Base-by-base conservation (phyloP, 2,888 invertebrate genomes). In the Pandemis heparana region DNA sequence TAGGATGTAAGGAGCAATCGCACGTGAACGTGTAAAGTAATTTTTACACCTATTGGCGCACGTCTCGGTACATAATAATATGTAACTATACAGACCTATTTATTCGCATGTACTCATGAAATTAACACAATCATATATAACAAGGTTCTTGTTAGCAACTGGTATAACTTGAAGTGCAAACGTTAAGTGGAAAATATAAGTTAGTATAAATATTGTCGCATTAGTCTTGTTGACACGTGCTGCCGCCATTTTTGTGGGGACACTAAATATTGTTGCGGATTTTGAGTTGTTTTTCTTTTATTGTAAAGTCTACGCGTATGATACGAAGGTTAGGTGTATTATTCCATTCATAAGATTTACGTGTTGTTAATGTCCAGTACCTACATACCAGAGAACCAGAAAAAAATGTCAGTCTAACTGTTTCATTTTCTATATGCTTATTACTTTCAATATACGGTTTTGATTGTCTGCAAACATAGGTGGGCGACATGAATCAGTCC, bases 171-270 rank as follows among this genome's bases (percentile, higher is more conserved):
- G 39, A 14, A 48, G 14, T 43, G 38, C 63, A 70, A 74, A 74
- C 74, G 16, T 14, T 65, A 43, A 61, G 69, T 65, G 69, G 74
- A 74, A 74, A 74, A 74, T 38, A 51, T 65, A 18, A 64, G 56
- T 53, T 32, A 51, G 60, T 53, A 32, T 46, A 23, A 64, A 64
- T 56, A 23, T 56, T 56, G 56, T 56, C 60, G 38, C 32, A 10
- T 51, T 16, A 61, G 53, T 12, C 8, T 32, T 43, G 12, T 62
- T 56, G 72, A 70, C 62, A 41, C 23, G 63, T 64, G 43, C 7
- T 64, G 43, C 7, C 41, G 18, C 46, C 67, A 53, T 39, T 43
- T 72, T 62, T 16, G 62, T 41, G 6, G 43, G 12, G 12, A 18
- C n/a, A n/a, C 53, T 56, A 43, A 67, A 43, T 32, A 64, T 38